Conservation (phyloP, 2,113 vertebrate genomes). For the Myrmecobius fasciatus region DNA sequence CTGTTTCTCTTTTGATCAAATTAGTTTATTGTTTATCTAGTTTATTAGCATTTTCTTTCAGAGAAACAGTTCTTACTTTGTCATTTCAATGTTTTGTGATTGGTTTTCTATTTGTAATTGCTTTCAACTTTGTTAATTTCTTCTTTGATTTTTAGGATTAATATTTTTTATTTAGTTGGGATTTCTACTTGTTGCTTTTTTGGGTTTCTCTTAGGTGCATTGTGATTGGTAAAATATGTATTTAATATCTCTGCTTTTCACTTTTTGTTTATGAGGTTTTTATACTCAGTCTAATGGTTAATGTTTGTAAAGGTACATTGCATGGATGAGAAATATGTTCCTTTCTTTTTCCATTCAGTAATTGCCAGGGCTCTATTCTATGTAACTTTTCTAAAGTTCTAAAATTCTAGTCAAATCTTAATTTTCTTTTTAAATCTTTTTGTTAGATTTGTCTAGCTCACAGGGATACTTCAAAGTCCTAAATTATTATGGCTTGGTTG, state of each 20-base stretch:
- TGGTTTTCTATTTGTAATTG: background rate
- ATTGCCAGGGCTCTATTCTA: background rate
- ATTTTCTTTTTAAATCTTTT: background rate
- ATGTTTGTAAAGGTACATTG: background rate
- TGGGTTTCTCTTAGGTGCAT: background rate
- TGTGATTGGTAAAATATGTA: background rate
- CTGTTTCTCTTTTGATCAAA: background rate
- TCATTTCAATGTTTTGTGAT: background rate
- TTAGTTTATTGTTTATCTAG: background rate
- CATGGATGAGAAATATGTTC: background rate
- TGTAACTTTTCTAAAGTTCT: background rate
- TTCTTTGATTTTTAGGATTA: background rate
- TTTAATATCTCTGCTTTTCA: background rate
- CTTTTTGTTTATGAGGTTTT: background rate
- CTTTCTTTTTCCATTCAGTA: background rate
- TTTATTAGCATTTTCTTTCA: background rate
- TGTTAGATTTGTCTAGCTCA: background rate
- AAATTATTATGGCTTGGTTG: background rate
- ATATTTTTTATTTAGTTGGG: background rate
- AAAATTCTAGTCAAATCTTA: background rate
- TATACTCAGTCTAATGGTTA: background rate
- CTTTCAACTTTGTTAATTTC: background rate
- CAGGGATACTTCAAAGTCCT: background rate
- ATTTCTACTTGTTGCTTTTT: background rate
- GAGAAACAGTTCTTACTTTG: background rate